A percentile compares a stretch with the other conserved stretches of the same genome.
These are phyloP conservation scores for Leptothorax acervorum DNA, from an alignment of 2,888 invertebrate genomes.

Conservation along the genomic window DNA sequence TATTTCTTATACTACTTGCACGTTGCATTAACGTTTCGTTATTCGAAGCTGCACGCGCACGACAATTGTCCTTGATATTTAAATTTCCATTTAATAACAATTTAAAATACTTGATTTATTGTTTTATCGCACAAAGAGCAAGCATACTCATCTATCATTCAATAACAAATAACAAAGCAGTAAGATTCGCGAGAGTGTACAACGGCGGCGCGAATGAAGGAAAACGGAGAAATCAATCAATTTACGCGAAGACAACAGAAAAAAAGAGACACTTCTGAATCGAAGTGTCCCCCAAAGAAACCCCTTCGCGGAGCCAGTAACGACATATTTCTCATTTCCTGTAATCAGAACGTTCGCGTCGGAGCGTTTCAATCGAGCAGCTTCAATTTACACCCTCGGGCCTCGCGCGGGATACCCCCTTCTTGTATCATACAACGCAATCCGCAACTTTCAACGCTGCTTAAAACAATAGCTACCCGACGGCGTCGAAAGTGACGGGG, in stretches of 20 bases:
- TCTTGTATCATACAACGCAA: constrained; percentile 21
- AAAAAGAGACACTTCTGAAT: constrained; percentile 25
- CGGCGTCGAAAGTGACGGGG: constrained; percentile 69
- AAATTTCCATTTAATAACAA: neutral
- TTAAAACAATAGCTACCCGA: constrained; percentile 68
- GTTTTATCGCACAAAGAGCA: neutral
- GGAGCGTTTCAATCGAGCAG: constrained; percentile 61
- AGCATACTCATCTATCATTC: constrained; percentile 17
- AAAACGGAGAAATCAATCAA: constrained; percentile 41
- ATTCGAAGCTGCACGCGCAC: neutral
- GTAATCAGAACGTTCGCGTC: constrained; percentile 67
- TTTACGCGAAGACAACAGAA: constrained; percentile 55
- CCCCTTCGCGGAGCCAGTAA: constrained; percentile 42
- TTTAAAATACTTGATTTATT: neutral
- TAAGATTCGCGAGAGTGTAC: neutral
- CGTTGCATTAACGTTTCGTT: constrained; percentile 1
- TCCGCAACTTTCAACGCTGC: constrained; percentile 58
- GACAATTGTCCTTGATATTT: neutral
- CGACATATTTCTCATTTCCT: constrained; percentile 72
- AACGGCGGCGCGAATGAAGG: constrained; percentile 10
- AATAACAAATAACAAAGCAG: constrained; percentile 14
- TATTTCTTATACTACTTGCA: neutral
- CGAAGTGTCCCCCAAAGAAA: constrained; percentile 57
- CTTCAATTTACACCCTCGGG: constrained; percentile 56
- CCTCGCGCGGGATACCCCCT: constrained; percentile 14